phyloP scores from a whole-genome alignment of 2,888 invertebrate species.

The Selenia dentaria region DNA sequence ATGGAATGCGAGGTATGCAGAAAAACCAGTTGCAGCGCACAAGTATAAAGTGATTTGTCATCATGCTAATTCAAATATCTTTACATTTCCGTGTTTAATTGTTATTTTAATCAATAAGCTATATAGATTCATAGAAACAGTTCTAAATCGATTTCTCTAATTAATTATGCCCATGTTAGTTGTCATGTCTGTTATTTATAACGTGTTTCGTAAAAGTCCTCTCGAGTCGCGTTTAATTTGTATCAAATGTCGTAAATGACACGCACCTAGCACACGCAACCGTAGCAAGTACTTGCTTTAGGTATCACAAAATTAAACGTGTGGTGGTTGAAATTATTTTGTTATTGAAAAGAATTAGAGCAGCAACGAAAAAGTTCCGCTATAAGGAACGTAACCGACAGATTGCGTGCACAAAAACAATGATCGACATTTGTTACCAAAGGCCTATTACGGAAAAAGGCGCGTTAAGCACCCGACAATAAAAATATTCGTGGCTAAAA shows the following conservation, averaged over 20 bases:
- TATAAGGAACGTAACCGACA: conserved; percentile 52
- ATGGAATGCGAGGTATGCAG: conserved; percentile 26
- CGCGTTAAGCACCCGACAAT: conserved; percentile 58
- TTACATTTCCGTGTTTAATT: conserved; percentile 19
- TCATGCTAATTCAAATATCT: conserved; percentile 11
- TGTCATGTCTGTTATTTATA: conserved; percentile 16
- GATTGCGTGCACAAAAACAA: conserved; percentile 73
- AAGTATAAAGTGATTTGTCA: conserved; percentile 18
- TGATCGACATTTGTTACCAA: conserved; percentile 63
- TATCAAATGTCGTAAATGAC: conserved; percentile 25
- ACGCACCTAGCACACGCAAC: conserved; percentile 25
- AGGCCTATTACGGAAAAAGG: conserved; percentile 58
- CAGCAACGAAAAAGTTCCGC: conserved; percentile 50
- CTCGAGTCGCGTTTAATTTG: conserved; percentile 24
- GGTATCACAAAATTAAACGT: conserved; percentile 17
- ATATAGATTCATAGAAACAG: background rate
- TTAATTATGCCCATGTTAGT: conserved; percentile 6
- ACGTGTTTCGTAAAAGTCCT: conserved; percentile 25
- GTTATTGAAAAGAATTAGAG: conserved; percentile 52
- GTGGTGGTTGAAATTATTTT: conserved; percentile 40
- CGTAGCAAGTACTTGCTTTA: conserved; percentile 11
- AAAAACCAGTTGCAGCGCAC: conserved; percentile 25
- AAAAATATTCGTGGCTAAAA: conserved; percentile 53
- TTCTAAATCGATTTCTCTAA: conserved; percentile 6
- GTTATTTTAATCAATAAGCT: conserved; percentile 7